Evolutionary conservation across 2,797 vertebrate species (phyloP), one percentile per base, ranked within the genome.

Genomic region (Coilia nasus): DNA sequence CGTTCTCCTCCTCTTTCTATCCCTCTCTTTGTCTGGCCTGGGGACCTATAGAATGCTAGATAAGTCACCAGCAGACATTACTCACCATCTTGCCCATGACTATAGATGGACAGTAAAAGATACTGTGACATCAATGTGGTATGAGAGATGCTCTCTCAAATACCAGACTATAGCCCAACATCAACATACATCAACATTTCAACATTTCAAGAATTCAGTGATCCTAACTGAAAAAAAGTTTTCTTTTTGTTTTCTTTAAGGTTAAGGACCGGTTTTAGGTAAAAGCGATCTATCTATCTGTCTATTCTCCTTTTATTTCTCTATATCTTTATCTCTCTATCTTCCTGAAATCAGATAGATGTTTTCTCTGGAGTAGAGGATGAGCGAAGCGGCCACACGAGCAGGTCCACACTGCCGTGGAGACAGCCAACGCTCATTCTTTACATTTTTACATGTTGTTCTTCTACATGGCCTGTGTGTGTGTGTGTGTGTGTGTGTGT

Each of bases 391-490:
- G 87, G 83, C 87, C 87, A n/a, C 60, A 78, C 87, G 46, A 59
- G 64, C 84, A 56, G 46, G 57, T 86, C 81, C 78, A 57, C 80
- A 83, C 83, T 86, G 71, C 41, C 25, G 19, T 35, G 78, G 67
- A 75, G 11, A 23, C 28, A 85, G 11, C 56, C 25, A 59, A 35
- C 50, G 28, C 85, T 87, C 86, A 81, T 88, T 86, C 85, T 85
- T 83, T 1, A 14, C 84, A 86, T 89, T 87, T 90, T 88, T 89
- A 87, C 78, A 57, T 83, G 86, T 85, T 85, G 87, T 89, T 90
- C 85, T 87, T 82, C 54, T 85, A 86, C 78, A 88, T 87, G 93
- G 25, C 25, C 11, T 35, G 59, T 85, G 85, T 86, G 83, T 85
- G 71, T 57, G 56, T 54, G 82, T 64, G 31, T 23, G 81, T 2